Conservation (phyloP, 2,888 invertebrate genomes). For the Eutolmus rufibarbis region DNA sequence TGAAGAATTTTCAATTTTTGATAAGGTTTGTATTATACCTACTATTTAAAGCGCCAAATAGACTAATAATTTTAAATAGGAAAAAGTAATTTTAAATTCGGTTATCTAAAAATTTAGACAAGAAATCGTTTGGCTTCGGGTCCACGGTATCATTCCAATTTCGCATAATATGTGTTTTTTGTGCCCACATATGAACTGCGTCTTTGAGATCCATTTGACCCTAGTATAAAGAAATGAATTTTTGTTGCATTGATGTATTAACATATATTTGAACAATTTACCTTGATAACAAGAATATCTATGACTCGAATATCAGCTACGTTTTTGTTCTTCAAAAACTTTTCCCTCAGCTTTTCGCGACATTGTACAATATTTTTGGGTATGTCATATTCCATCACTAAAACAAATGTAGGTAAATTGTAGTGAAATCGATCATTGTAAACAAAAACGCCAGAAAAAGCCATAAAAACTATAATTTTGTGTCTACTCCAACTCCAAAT, state of each 20-base stretch:
- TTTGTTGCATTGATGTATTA: neutral
- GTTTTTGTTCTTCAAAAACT: slow-evolving; percentile 78
- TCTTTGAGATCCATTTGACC: slow-evolving; percentile 96
- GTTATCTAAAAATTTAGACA: slow-evolving; percentile 86
- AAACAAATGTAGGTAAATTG: neutral
- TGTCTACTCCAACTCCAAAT: too few relatives aligned
- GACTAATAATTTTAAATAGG: too few relatives aligned
- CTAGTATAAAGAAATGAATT: slow-evolving; percentile 61
- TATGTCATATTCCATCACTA: slow-evolving; percentile 85
- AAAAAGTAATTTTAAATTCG: slow-evolving; percentile 46
- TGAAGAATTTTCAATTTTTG: too few relatives aligned
- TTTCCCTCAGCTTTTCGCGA: slow-evolving; percentile 75
- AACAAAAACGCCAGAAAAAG: too few relatives aligned
- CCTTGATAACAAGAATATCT: slow-evolving; percentile 92
- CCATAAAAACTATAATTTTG: too few relatives aligned
- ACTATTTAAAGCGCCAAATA: too few relatives aligned
- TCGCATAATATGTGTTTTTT: slow-evolving; percentile 84
- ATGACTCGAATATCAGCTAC: slow-evolving; percentile 87
- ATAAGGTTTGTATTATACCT: too few relatives aligned
- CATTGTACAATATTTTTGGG: slow-evolving; percentile 76
- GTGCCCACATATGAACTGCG: slow-evolving; percentile 85
- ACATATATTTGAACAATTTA: slow-evolving; percentile 58
- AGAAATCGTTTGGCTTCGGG: slow-evolving; percentile 87
- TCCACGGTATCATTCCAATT: slow-evolving; percentile 86
- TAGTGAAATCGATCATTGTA: neutral